Base-by-base conservation (phyloP, 2,113 vertebrate species). In the Anser brachyrhynchus region DNA sequence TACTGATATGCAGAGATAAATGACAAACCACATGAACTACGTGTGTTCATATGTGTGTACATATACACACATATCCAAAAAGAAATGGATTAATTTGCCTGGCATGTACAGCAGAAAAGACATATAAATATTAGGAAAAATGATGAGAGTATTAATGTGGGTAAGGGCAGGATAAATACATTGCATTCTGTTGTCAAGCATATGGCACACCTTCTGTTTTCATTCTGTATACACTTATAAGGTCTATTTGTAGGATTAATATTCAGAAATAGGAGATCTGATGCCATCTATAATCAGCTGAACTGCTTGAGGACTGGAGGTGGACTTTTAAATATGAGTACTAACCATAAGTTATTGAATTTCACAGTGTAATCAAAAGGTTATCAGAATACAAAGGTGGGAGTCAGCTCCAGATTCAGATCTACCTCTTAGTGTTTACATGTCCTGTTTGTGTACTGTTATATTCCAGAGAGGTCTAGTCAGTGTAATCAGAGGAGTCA, bases 181-280 rank as follows among this genome's bases (percentile, higher is more conserved):
- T 62, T 92, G 14, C 37, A 37, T 76, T 92, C 46, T 66, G 29
- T 84, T 89, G 21, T 77, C 54, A 86, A 74, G 76, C 85, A 74
- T 84, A 76, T 55, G 72, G 49, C 70, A 74, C 37, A 85, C 28
- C 44, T 87, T 93, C 77, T 85, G 58, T 35, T 90, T 96, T 84
- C 29, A 41, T 78, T 84, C 41, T 84, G 5, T 76, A 3, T 87
- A 33, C 82, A 72, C 35, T 54, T 89, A 28, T 11, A 13, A 54
- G 13, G 11, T 76, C 44, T 25, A 29, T 84, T 85, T 20, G 13
- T 76, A 75, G 74, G 16, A 33, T 79, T 82, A 37, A 19, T 59
- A 61, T n/a, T 72, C 73, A 85, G 72, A 85, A 59, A 79, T 6
- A 64, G 39, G 71, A 55, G 82, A 82, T 83, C 59, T 55, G 39